These are phyloP conservation scores for Chymomyza procnemis DNA, from an alignment of 2,888 invertebrate species.

Conservation along the genomic window DNA sequence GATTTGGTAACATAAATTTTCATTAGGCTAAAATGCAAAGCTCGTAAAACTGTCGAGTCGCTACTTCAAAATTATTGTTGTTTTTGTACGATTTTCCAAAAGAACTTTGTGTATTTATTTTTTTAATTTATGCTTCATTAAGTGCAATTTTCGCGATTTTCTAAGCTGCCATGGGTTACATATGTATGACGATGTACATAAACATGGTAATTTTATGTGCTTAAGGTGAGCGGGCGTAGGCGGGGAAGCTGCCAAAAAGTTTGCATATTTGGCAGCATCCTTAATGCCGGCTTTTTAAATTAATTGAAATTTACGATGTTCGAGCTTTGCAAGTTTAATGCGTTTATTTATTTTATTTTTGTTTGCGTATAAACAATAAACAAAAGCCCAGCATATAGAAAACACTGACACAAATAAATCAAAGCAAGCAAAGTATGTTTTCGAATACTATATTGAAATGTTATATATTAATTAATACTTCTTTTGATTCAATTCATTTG, in stretches of 20 bases:
- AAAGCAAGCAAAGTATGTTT: background rate
- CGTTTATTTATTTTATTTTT: background rate
- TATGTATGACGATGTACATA: conserved; percentile 9
- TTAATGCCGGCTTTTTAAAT: conserved; percentile 31
- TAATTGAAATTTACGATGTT: conserved; percentile 63
- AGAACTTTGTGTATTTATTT: background rate
- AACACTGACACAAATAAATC: background rate
- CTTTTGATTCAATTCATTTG: background rate
- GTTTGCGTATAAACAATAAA: background rate
- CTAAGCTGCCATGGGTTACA: background rate
- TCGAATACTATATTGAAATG: background rate
- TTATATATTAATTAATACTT: background rate
- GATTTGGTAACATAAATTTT: conserved; percentile 60
- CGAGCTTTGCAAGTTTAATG: background rate
- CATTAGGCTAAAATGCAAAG: conserved; percentile 51
- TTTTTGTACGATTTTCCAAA: background rate
- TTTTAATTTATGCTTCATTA: conserved; percentile 42
- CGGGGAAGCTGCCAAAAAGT: background rate
- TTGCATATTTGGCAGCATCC: background rate
- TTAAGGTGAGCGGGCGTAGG: conserved; percentile 23
- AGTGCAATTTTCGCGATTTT: background rate
- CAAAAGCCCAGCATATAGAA: background rate
- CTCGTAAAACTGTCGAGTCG: conserved; percentile 25
- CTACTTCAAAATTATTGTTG: background rate
- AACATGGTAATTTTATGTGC: conserved; percentile 40